Evolutionary conservation across 2,113 vertebrate species (phyloP), one percentile per base, ranked within the genome.

Genomic region (Suncus etruscus): DNA sequence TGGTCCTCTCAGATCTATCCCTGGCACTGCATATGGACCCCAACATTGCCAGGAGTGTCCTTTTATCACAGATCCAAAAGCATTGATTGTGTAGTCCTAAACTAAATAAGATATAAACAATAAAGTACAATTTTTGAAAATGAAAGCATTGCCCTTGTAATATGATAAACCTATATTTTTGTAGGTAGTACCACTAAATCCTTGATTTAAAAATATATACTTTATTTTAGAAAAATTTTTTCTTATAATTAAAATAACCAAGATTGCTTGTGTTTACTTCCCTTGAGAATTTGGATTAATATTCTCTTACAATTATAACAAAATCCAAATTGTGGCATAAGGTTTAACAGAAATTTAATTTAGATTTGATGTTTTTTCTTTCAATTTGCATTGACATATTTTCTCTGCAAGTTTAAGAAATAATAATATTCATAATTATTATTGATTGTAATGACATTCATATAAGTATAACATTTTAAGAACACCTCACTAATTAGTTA

Each of bases 141-240:
- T 50, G 66, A 48, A 48, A 51, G 6, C 31, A 48, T 51, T 18
- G 58, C 70, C 11, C 69, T 61, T 61, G 45, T 58, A 7, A 77
- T 27, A 70, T 86, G n/a, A 79, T 68, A 78, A 78, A 85, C 32
- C 9, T 93, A 24, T 68, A 18, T 48, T 83, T 51, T 6, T 5
- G 3, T 83, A 61, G 6, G 16, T 29, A 25, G 15, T 25, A 50
- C 92, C 39, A 70, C 5, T 81, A 74, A 74, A 89, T 72, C 1
- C 2, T 84, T 0, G 3, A 51, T 39, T 1, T 84, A 89, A 73
- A 32, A 72, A 51, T 3, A 31, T 77, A 72, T 79, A 50, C 69
- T 90, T 79, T 86, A 32, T 25, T 94, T 92, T 14, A 73, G 63
- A 84, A 89, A 78, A 9, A 51, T 29, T 10, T 69, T 69, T 79